These are phyloP conservation scores for Hydrozoanthus gracilis DNA, from an alignment of 92 coral and sea anemone genomes.

Conservation along the genomic window DNA sequence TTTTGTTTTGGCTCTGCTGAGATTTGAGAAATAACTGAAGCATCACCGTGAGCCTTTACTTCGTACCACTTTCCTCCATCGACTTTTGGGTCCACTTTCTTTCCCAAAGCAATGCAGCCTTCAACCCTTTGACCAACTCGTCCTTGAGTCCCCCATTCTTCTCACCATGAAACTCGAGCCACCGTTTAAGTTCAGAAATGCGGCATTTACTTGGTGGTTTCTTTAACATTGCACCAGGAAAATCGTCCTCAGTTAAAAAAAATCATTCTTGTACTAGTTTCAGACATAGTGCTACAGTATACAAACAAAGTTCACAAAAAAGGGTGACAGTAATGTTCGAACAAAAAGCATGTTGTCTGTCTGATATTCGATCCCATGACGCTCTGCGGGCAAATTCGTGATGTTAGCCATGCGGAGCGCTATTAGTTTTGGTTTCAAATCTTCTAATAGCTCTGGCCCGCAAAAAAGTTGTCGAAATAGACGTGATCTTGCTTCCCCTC, in stretches of 20 bases:
- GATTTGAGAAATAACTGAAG: too few species aligned
- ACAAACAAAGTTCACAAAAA: too few species aligned
- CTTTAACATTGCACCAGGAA: conserved; percentile 4
- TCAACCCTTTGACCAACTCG: conserved; percentile 19
- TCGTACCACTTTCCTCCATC: too few species aligned
- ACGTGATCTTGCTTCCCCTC: conserved; percentile 27
- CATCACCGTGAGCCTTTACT: too few species aligned
- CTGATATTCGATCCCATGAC: too few species aligned
- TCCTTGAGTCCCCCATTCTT: not conserved
- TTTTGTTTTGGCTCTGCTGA: too few species aligned
- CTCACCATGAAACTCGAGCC: not conserved
- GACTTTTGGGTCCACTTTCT: not conserved
- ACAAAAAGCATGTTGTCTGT: not conserved
- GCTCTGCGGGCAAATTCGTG: too few species aligned
- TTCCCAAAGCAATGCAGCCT: too few species aligned
- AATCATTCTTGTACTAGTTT: not conserved
- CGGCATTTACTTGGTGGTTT: conserved; percentile 10
- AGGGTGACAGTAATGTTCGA: too few species aligned
- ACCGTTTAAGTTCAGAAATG: conserved; percentile 13
- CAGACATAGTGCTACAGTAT: conserved; percentile 4
- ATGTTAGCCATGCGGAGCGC: too few species aligned
- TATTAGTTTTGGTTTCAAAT: not conserved
- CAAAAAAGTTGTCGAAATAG: conserved; percentile 24
- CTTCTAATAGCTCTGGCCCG: not conserved
- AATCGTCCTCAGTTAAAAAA: conserved; percentile 5